A percentile compares a stretch with the other conserved stretches of the same genome.
Conservation (phyloP, 1,140 invertebrate genomes). For the Platyscapa corneri region DNA sequence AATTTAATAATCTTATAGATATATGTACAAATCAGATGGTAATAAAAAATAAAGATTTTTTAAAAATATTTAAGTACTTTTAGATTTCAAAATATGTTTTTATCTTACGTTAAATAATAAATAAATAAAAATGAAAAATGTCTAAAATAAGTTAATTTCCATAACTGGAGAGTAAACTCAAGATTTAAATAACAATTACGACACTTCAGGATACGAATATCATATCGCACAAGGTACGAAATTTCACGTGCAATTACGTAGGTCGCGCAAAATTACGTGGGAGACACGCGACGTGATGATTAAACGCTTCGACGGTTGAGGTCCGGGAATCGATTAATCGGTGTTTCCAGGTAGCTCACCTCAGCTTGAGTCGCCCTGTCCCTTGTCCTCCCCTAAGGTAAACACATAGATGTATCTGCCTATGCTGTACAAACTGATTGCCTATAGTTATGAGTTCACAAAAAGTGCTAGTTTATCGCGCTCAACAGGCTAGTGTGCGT, state of each 20-base stretch:
- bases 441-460: not conserved
- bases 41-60: not conserved
- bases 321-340: conserved; percentile 38
- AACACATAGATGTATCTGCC: not conserved
- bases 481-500: not conserved
- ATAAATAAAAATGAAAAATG: too few relatives aligned
- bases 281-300: not conserved
- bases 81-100: not conserved
- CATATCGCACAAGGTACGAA: not conserved
- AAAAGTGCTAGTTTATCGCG: not conserved
- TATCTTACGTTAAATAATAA: not conserved
- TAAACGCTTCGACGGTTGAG: conserved; percentile 8
- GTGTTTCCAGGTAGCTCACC: conserved; percentile 40
- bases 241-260: not conserved
- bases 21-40: not conserved
- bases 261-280: not conserved
- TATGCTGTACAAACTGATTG: not conserved
- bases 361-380: too few relatives aligned
- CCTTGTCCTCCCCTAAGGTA: not conserved
- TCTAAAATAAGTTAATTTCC: too few relatives aligned
- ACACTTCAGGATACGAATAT: not conserved
- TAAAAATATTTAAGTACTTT: not conserved
- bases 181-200: too few relatives aligned
- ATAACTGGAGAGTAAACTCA: too few relatives aligned
- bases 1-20: not conserved